Evolutionary conservation across 2,888 invertebrate genomes (phyloP), one percentile per base, ranked within the genome.

Genomic region (Cheilosia pagana): DNA sequence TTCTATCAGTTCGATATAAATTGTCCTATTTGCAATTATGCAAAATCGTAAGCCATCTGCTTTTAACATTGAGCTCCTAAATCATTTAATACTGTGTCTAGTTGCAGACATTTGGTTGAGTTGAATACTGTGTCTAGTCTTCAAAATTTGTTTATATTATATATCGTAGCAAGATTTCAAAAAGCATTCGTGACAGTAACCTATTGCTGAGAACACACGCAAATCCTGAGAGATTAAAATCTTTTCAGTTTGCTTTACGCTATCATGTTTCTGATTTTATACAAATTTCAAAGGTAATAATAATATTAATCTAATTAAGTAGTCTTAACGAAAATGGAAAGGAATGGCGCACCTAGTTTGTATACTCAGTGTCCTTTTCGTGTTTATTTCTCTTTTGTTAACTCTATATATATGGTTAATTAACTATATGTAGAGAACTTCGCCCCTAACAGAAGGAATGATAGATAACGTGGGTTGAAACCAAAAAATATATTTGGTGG

Each of bases 291-390:
- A 62, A 53, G 68, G 57, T 71, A 72, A 71, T 60, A 72, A 71
- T 60, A 59, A 53, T 82, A 65, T 82, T 82, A 76, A 82, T 77
- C 72, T 62, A 68, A 59, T 53, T 76, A 72, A 82, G 82, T 77
- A 62, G 50, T 68, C 65, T 60, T 62, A 53, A 57, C 70, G 57
- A 52, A 43, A 62, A 65, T 65, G 52, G 39, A 53, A 63, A 65
- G 28, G 48, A 21, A 39, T 72, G 39, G 62, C 70, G 57, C 78
- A 25, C 78, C 78, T 65, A 57, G 31, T 57, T 63, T 57, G 52
- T 55, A 14, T 19, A 23, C 19, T n/a, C 43, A 59, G 45, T 25
- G 57, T 25, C 57, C 39, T 60, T 35, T 41, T 65, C 23, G 48
- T 70, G 39, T 62, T 55, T 57, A 57, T 70, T 39, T 70, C 3